Conservation (phyloP, 2,888 invertebrate species). For the Heliconius cydno region DNA sequence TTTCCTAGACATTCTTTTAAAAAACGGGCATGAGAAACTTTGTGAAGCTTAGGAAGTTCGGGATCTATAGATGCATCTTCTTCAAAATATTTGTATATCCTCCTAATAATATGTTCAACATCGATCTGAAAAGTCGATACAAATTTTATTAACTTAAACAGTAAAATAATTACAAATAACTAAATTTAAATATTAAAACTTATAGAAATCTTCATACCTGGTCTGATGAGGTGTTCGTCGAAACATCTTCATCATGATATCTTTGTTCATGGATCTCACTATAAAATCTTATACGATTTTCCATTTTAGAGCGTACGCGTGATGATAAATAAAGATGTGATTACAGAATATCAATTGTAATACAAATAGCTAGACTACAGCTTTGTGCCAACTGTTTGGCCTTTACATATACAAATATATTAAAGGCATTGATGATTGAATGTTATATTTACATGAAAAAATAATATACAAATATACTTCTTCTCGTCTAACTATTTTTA, state of each 20-base stretch:
- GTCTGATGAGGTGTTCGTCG: conserved; percentile 70
- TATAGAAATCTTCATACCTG: conserved; percentile 60
- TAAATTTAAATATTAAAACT: conserved; percentile 19
- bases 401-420: conserved; percentile 30
- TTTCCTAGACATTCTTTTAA: conserved; percentile 87
- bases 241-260: conserved; percentile 84
- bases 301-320: conserved; percentile 59
- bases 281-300: conserved; percentile 68
- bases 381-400: conserved; percentile 36
- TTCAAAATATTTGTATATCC: conserved; percentile 72
- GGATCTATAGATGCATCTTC: conserved; percentile 74
- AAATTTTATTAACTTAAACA: background rate
- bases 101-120: conserved; percentile 69
- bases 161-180: background rate
- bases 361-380: conserved; percentile 30
- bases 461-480: background rate
- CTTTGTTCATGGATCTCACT: conserved; percentile 68
- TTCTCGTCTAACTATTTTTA: background rate
- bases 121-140: conserved; percentile 62
- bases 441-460: background rate
- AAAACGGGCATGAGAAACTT: conserved; percentile 85
- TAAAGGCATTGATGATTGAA: conserved; percentile 24
- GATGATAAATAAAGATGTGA: background rate
- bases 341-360: conserved; percentile 16
- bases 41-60: conserved; percentile 84